Evolutionary conservation across 2,797 vertebrate species (phyloP).

Genomic region (Aphelocoma californica): DNA sequence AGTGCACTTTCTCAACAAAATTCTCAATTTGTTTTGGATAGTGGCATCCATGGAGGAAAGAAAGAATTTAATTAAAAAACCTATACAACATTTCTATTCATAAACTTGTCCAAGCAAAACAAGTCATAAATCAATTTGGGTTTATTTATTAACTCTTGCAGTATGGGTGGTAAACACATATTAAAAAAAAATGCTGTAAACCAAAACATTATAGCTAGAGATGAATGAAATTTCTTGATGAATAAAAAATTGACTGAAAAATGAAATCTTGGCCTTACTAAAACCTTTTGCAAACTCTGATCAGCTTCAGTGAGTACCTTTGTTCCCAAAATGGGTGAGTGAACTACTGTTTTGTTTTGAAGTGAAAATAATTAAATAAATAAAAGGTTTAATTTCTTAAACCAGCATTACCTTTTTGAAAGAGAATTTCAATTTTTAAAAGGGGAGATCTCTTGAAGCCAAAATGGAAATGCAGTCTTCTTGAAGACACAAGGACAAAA

Average conservation of each 20-base stretch:
- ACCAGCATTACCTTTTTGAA: background rate
- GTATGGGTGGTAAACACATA: background rate
- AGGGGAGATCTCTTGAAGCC: background rate
- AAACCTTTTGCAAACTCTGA: background rate
- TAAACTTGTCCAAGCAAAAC: slow-evolving; percentile 7
- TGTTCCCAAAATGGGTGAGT: background rate
- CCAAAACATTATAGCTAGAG: background rate
- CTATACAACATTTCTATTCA: background rate
- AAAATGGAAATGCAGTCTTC: background rate
- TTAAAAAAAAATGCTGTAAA: background rate
- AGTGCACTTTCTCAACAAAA: background rate
- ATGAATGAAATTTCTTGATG: background rate
- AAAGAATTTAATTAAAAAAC: slow-evolving; percentile 26
- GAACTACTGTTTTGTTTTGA: background rate
- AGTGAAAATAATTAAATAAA: background rate
- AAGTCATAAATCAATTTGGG: background rate
- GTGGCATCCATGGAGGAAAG: background rate
- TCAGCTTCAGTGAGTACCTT: background rate
- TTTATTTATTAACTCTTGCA: slow-evolving; percentile 21
- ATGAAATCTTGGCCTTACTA: background rate
- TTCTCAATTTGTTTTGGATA: background rate
- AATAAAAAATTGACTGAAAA: background rate
- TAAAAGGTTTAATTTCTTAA: background rate
- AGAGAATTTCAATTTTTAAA: background rate
- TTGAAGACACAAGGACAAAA: background rate